Evolutionary conservation across 2,797 vertebrate genomes (phyloP), one percentile per base, ranked within the genome.

Genomic region (Cyprinella venusta): DNA sequence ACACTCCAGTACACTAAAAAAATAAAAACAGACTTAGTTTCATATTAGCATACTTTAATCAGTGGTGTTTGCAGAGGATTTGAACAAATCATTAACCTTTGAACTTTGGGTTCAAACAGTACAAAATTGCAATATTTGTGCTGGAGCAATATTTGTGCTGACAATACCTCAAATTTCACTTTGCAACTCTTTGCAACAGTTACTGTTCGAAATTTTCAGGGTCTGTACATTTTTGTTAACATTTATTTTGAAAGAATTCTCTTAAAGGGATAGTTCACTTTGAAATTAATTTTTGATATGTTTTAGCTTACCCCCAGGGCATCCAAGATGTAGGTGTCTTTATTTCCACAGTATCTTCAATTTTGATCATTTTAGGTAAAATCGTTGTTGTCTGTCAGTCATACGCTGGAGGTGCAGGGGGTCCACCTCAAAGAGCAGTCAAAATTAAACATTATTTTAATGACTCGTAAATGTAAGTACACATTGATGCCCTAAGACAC

Each of bases 1-100:
- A 42, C 59, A 65, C 72, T 45, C 76, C 71, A 84, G 42, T 79
- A 70, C 59, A 68, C 61, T 15, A 45, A 81, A 13, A 61, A 50
- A 45, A 13, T 42, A 1, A 4, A 76, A 80, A 69, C 16, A 48
- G 9, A 68, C 40, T 59, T 75, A 5, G 18, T 76, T 84, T 75
- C 26, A 30, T 30, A 30, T 30, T n/a, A 61, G 48, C 68, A 48
- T 42, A 78, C 59, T 19, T 52, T 52, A 36, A 36, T 36, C 19
- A 36, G 21, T 15, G 19, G 8, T 52, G 26, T 52, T 21, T 48
- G 24, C n/a, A 48, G n/a, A 12, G 45, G 15, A 10, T 33, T 72
- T n/a, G 6, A 42, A 12, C 3, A 33, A 52, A 52, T 72, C 9
- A 13, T 52, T 33, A 5, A 72, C 5, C 4, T 5, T 30, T 50